Base-by-base conservation (phyloP, 2,113 vertebrate species). In the Silurus asotus region DNA sequence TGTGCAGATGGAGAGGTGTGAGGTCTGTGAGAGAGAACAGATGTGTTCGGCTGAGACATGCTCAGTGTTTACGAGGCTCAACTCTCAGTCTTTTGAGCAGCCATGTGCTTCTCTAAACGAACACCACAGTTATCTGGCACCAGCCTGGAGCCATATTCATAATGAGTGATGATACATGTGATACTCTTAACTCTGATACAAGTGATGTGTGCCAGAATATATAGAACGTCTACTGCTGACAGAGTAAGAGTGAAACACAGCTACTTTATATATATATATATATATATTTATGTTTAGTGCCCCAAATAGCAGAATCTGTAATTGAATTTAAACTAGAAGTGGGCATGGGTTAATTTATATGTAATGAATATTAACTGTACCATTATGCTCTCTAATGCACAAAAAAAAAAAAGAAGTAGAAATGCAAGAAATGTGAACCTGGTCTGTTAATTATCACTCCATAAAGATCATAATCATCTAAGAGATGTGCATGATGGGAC, bases 1-100 rank as follows among this genome's bases (percentile, higher is more conserved):
- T 62, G 81, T 87, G 83, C 89, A 90, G 90, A 89, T 90, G 89
- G 90, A 70, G 74, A 51, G 45, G 62, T 89, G 86, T 82, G 83
- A 83, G 79, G 72, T 70, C 58, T 82, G 78, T 74, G 83, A 88
- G 79, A 83, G 83, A 77, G 77, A 90, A 84, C 91, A 92, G 88
- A 90, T 91, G 91, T 91, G 87, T 83, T 77, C 69, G 48, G 37
- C 59, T 81, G 82, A 87, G 84, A 85, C 82, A 64, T 90, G 89
- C 58, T 79, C 72, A 88, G 82, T 90, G 87, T 88, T 89, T 91
- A 89, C 83, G 84, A 86, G 82, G 82, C 87, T 72, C 83, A 45
- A 85, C 84, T 87, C 89, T 87, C 88, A 81, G 88, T 86, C 87
- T 87, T 85, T 83, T 88, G 81, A 88, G 86, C 70, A 82, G 86